Evolutionary conservation across 2,113 vertebrate genomes (phyloP).

Genomic region (Salminus brasiliensis): DNA sequence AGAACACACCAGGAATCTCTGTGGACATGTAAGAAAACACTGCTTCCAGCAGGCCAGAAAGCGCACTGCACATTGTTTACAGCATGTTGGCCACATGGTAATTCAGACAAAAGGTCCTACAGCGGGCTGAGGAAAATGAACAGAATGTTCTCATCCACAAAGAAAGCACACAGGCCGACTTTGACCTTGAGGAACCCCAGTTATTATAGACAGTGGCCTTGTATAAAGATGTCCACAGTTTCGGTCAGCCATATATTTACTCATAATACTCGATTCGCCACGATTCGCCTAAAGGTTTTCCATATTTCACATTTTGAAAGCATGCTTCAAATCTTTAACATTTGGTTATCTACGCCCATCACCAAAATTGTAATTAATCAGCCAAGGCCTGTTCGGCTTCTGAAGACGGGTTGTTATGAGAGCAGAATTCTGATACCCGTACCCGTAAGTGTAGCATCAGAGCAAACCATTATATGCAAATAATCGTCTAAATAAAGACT

Average conservation of each 20-base stretch:
- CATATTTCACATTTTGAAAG: no score
- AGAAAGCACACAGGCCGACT: not conserved
- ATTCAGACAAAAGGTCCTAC: conserved; percentile 21
- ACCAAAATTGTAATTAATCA: no score
- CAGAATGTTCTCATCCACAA: conserved; percentile 29
- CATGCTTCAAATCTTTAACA: no score
- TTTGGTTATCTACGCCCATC: no score
- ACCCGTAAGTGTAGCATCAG: no score
- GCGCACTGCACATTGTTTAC: conserved; percentile 57
- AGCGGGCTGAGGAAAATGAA: conserved; percentile 20
- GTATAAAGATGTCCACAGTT: not conserved
- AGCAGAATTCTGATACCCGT: no score
- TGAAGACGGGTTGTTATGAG: no score
- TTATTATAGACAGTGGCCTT: not conserved
- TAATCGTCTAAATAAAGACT: no score
- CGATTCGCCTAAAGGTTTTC: no score
- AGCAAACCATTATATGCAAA: no score
- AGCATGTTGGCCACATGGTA: not conserved
- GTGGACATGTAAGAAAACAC: not conserved
- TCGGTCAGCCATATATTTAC: not conserved
- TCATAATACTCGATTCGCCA: not conserved
- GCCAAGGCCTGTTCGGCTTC: no score
- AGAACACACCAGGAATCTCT: not conserved
- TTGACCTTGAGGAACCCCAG: not conserved
- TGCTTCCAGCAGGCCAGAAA: conserved; percentile 28